Evolutionary conservation across 2,888 invertebrate genomes (phyloP).

Genomic region (Ellobium chinense): DNA sequence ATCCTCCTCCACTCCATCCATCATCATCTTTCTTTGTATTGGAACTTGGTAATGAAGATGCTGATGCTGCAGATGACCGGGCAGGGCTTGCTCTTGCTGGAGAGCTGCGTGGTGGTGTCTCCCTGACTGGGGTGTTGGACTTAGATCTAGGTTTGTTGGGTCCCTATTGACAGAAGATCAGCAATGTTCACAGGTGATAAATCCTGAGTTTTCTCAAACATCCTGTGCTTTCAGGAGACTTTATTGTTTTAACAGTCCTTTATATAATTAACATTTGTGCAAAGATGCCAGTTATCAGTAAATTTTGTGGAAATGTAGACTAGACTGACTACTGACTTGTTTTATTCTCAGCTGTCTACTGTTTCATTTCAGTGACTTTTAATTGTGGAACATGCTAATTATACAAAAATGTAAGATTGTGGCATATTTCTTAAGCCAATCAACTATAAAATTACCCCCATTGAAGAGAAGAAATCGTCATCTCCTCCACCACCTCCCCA

Average conservation of each 20-base stretch:
- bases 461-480: constrained; percentile 70
- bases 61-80: constrained; percentile 4
- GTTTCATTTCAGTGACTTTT: no score
- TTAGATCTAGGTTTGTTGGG: constrained; percentile 38
- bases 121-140: constrained; percentile 45
- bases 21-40: constrained; percentile 10
- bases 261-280: no score
- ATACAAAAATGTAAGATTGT: no score
- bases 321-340: no score
- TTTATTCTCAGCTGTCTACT: no score
- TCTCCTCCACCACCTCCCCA: constrained; percentile 63
- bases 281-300: no score
- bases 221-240: no score
- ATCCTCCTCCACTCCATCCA: constrained; percentile 44
- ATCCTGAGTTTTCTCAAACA: no score
- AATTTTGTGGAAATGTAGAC: no score
- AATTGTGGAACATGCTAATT: no score
- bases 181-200: neutral
- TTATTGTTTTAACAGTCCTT: no score
- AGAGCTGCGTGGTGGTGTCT: constrained; percentile 44
- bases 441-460: constrained; percentile 43
- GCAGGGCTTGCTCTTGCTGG: constrained; percentile 30
- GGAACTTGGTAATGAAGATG: constrained; percentile 2
- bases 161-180: neutral
- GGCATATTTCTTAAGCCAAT: no score